Percentiles rank a stretch among this genome's conserved stretches.
Conservation (phyloP, 2,113 vertebrate genomes). For the Pteropus alecto region DNA sequence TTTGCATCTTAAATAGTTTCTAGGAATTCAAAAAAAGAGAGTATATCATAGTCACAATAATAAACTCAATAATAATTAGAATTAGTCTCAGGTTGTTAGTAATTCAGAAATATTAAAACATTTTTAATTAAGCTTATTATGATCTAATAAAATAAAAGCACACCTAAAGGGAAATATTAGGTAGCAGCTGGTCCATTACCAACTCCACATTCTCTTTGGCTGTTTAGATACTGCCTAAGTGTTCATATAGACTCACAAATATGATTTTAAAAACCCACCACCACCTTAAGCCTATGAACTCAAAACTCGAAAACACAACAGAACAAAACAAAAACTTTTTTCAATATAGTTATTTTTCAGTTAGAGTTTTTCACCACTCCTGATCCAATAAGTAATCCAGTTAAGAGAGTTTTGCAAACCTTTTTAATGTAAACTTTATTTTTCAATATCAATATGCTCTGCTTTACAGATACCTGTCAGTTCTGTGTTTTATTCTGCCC, state of each 20-base stretch:
- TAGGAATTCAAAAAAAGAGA: slow-evolving; percentile 75
- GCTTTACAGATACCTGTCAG: background rate
- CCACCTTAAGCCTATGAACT: background rate
- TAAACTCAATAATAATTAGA: slow-evolving; percentile 81
- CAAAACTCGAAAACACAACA: background rate
- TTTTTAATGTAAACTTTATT: background rate
- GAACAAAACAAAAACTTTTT: background rate
- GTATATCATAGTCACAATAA: slow-evolving; percentile 58
- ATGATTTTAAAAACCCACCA: background rate
- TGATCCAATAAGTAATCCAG: background rate
- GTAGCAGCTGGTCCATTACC: slow-evolving; percentile 71
- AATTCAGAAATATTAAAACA: slow-evolving; percentile 79
- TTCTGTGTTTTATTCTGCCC: background rate
- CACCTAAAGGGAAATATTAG: slow-evolving; percentile 74
- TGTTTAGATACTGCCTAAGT: slow-evolving; percentile 49
- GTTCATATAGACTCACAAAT: background rate
- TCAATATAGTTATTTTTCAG: background rate
- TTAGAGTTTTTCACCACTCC: background rate
- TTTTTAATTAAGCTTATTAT: slow-evolving; percentile 80
- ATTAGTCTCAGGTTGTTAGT: slow-evolving; percentile 81
- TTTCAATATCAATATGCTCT: background rate
- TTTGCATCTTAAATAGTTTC: slow-evolving; percentile 78
- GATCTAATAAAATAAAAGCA: slow-evolving; percentile 78
- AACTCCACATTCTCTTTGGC: slow-evolving; percentile 54
- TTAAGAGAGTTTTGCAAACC: background rate